A percentile compares a stretch with the other conserved stretches of the same genome.
Conservation (phyloP, 1,140 invertebrate species). For the Portunus trituberculatus region DNA sequence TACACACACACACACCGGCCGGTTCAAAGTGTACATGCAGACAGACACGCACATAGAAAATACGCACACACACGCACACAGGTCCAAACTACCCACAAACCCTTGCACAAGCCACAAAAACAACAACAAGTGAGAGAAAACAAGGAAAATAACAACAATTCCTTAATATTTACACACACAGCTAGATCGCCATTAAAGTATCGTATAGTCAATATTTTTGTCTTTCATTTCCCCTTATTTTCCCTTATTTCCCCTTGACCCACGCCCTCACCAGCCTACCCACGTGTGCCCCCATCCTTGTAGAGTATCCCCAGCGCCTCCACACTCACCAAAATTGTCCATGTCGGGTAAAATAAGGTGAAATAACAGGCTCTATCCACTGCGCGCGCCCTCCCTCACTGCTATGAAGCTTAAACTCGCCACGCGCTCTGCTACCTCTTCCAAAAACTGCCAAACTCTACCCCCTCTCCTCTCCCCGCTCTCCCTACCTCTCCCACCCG, state of each 20-base stretch:
- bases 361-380: slow-evolving; percentile 50
- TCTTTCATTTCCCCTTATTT: not conserved
- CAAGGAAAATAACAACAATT: not conserved
- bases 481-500: not conserved
- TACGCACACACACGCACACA: no score
- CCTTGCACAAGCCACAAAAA: no score
- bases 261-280: not conserved
- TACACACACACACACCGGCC: no score
- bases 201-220: slow-evolving; percentile 67
- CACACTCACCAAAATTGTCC: slow-evolving; percentile 68
- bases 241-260: not conserved
- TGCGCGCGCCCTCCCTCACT: slow-evolving; percentile 57
- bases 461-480: not conserved
- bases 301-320: not conserved
- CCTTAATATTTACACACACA: not conserved
- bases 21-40: no score
- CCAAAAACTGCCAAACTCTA: slow-evolving; percentile 61
- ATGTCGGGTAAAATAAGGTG: slow-evolving; percentile 46
- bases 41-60: no score
- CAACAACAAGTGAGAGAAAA: not conserved
- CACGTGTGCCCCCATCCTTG: not conserved
- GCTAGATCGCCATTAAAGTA: slow-evolving; percentile 70
- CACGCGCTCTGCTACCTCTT: slow-evolving; percentile 56
- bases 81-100: no score
- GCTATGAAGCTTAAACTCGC: slow-evolving; percentile 66